These are phyloP conservation scores for Hirundichthys speculiger DNA, from an alignment of 2,113 vertebrate species.

Conservation along the genomic window DNA sequence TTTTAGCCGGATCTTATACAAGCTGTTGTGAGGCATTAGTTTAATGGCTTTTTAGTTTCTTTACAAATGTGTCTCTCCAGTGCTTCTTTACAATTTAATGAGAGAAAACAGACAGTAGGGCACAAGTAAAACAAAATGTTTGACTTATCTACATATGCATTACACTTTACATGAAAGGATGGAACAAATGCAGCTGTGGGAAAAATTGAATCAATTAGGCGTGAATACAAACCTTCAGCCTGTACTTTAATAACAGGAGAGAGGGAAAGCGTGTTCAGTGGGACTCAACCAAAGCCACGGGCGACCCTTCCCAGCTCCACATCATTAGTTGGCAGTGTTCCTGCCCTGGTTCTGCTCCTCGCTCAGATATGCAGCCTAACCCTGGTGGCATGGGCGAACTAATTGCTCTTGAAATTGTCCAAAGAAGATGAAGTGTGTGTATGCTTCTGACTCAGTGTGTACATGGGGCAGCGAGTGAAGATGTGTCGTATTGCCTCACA, in stretches of 20 bases:
- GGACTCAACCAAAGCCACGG: conserved; percentile 52
- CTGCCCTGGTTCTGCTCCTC: conserved; percentile 27
- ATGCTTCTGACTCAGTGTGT: no score
- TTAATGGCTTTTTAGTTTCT: conserved; percentile 9
- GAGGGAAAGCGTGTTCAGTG: conserved; percentile 34
- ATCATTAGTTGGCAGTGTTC: conserved; percentile 66
- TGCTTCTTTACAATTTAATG: conserved; percentile 40
- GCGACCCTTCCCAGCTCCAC: conserved; percentile 42
- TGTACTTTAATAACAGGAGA: conserved; percentile 57
- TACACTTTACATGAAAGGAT: conserved; percentile 41
- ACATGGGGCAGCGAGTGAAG: background rate
- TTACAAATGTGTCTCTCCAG: conserved; percentile 4
- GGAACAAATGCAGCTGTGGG: conserved; percentile 39
- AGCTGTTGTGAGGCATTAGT: conserved; percentile 6
- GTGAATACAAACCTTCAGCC: conserved; percentile 55
- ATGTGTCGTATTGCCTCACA: conserved; percentile 1
- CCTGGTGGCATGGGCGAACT: conserved; percentile 50
- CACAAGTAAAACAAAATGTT: conserved; percentile 40
- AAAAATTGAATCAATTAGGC: conserved; percentile 66
- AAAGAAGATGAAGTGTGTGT: conserved; percentile 7
- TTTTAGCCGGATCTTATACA: background rate
- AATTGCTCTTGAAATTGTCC: conserved; percentile 75
- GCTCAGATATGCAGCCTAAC: conserved; percentile 44
- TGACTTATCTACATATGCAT: conserved; percentile 15
- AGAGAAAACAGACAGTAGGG: conserved; percentile 8